phyloP scores from a whole-genome alignment of 2,113 vertebrate genomes.

The Pelvicachromis taeniatus region DNA sequence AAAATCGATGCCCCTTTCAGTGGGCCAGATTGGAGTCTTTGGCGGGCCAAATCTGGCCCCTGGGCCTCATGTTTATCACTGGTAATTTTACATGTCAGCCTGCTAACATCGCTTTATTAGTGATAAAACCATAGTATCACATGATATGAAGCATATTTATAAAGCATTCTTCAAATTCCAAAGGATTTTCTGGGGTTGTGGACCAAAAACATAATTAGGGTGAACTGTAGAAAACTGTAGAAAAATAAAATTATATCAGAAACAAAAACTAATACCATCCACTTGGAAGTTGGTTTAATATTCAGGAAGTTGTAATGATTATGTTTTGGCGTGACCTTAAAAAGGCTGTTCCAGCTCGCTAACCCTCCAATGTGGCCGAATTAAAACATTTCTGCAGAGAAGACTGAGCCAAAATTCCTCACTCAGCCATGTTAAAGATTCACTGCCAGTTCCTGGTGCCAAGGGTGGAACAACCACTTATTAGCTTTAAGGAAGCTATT shows the following conservation, averaged over 20 bases:
- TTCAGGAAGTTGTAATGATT: background rate
- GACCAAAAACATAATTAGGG: background rate
- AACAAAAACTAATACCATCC: background rate
- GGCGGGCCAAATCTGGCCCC: accelerated
- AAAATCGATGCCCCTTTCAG: background rate
- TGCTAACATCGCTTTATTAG: background rate
- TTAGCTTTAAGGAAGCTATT: background rate
- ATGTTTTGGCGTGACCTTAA: background rate
- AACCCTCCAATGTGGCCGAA: background rate
- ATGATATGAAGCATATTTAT: background rate
- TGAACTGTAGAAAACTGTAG: background rate
- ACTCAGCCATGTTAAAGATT: background rate
- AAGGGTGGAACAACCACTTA: background rate
- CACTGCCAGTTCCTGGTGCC: background rate
- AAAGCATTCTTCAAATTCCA: background rate
- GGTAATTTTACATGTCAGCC: background rate
- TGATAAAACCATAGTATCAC: background rate
- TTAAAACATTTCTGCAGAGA: background rate
- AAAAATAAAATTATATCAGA: background rate
- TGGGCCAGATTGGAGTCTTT: background rate
- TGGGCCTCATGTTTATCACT: background rate
- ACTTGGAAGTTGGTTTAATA: background rate
- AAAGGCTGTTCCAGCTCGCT: background rate
- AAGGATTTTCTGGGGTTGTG: background rate
- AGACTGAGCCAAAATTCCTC: background rate